Evolutionary conservation across 2,113 vertebrate species (phyloP), one percentile per base, ranked within the genome.

Genomic region (Hemicordylus capensis): DNA sequence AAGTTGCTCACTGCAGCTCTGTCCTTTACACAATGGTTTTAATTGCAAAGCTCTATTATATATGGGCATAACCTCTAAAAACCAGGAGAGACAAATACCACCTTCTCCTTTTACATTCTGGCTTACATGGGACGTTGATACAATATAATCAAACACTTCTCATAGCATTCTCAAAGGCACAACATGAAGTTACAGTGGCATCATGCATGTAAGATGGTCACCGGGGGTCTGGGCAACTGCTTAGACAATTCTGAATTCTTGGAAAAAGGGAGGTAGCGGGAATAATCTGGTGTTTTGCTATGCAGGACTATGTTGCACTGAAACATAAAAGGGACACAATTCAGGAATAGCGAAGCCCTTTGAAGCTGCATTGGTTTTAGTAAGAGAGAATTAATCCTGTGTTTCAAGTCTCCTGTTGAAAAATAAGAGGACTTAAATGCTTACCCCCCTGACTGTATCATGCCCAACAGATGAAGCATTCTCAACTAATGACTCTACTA

Each of bases 251-350:
- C 87, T 89, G 89, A 84, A 90, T 88, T 78, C 85, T 78, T 89
- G 85, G 88, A 81, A 91, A 56, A 92, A 86, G 15, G 88, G 92
- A 93, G 90, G 91, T 92, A 93, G 88, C 81, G 85, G 64, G 84
- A 85, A 80, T 74, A 85, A 78, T n/a, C n/a, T 31, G n/a, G n/a
- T n/a, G 3, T 56, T 37, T 39, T 46, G 54, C 39, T 73, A 79
- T 39, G 22, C 20, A 70, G 64, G 31, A 24, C 12, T 46, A 37
- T 22, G 64, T 70, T 63, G 26, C 15, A 63, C 5, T 26, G 19
- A 80, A 70, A 51, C 20, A n/a, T 58, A 61, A 46, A 26, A 61
- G 5, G 56, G 12, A 31, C 10, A 61, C 37, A 48, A 44, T 37
- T 34, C 42, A 79, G 17, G 39, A 31, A 72, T n/a, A 9, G 42